Base-by-base conservation (phyloP, 2,888 invertebrate species). In the Caenorhabditis zanzibari region DNA sequence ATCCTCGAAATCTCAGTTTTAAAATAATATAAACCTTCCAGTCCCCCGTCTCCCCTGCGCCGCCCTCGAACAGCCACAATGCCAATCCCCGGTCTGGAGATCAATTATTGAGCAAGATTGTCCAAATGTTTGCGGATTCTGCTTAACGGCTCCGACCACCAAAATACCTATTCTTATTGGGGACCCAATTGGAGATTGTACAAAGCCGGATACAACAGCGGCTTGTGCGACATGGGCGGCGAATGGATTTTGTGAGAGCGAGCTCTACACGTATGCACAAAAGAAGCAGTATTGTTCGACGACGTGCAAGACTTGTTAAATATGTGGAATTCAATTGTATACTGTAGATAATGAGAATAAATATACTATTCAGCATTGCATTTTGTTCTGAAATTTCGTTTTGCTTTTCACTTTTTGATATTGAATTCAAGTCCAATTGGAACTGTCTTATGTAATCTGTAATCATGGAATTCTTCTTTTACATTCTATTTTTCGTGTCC, bases 231-330 rank as follows among this genome's bases (percentile, higher is more conserved):
- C 38, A 24, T 69, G 68, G 68, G 38, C 35, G 16, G 38, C 22
- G 2, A 2, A 24, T 0, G 68, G 68, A 54, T 69, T 54, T 54
- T 69, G 68, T 54, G 56, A 38, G 10, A 69, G 54, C 26, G n/a
- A 22, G 6, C 24, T 26, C 10, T 69, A 54, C 22, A 69, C 68
- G 1, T 7, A n/a, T 9, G 68, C 38, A 14, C 68, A 69, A 28
- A 52, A 52, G 9, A 54, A 41, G 5, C 24, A 54, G 14, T 54
- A 69, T 26, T 69, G 68, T 16, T 1, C 54, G 2, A 54, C 38
- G 19, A 69, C 68, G 54, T 69, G 68, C 14, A 69, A 56, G n/a
- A 19, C 56, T 24, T 69, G 68, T 7, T 47, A n/a, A 47, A 10
- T n/a, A 47, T 3, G 32, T 7, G 32, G 32, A 7, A 7, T 7